Evolutionary conservation across 2,113 vertebrate genomes (phyloP).

Genomic region (Vulpes vulpes): DNA sequence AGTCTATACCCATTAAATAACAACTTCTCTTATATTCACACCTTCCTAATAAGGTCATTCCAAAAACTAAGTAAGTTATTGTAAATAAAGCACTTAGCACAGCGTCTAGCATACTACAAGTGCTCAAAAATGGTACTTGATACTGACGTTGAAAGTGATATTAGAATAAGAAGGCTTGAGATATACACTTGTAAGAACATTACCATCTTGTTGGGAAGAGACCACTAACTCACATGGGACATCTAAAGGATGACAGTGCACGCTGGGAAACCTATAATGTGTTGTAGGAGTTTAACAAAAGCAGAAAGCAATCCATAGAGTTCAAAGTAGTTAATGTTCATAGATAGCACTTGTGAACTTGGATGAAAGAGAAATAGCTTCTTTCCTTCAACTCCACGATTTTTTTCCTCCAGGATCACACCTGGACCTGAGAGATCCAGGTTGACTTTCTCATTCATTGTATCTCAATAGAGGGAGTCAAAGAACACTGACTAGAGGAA

Average conservation of each 20-base stretch:
- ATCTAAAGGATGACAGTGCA: not conserved
- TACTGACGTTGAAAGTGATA: not conserved
- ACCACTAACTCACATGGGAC: not conserved
- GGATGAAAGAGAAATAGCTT: not conserved
- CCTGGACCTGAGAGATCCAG: not conserved
- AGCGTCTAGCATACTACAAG: not conserved
- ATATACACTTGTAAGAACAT: not conserved
- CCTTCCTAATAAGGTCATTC: constrained; percentile 31
- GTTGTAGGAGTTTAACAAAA: not conserved
- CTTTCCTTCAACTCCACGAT: not conserved
- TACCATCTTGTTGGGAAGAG: not conserved
- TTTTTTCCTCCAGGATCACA: not conserved
- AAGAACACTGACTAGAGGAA: not conserved
- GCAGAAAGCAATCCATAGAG: not conserved
- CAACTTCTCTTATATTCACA: not conserved
- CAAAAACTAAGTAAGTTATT: constrained; percentile 10
- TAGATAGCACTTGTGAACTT: not conserved
- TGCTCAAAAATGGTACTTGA: not conserved
- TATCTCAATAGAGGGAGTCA: not conserved
- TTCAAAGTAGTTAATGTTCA: not conserved
- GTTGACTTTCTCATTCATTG: not conserved
- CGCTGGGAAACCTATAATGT: not conserved
- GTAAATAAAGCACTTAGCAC: not conserved
- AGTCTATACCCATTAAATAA: not conserved
- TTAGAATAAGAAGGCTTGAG: not conserved